Conservation (phyloP, 2,888 invertebrate genomes). For the Resseliella maxima region DNA sequence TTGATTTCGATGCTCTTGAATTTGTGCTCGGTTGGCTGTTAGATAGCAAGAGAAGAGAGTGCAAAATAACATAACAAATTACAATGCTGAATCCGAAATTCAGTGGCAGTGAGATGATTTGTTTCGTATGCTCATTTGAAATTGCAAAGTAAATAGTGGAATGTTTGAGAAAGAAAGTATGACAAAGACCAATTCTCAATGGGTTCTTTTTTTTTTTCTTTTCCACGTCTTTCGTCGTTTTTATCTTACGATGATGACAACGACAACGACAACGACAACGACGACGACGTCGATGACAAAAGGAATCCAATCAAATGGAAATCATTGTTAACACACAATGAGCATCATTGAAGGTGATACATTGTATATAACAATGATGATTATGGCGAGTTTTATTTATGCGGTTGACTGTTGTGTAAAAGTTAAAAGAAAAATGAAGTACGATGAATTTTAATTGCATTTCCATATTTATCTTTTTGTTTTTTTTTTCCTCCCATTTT, state of each 20-base stretch:
- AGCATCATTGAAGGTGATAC: neutral
- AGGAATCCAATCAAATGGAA: slow-evolving; percentile 1
- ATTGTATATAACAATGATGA: neutral
- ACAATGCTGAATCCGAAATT: neutral
- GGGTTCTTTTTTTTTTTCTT: neutral
- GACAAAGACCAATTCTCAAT: neutral
- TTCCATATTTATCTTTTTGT: neutral
- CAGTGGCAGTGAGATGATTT: neutral
- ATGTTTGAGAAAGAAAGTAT: neutral
- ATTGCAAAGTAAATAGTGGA: neutral
- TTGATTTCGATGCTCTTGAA: too few species aligned
- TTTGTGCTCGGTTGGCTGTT: too few species aligned
- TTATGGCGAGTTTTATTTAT: neutral
- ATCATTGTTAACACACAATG: slow-evolving; percentile 3
- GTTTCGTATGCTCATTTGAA: neutral
- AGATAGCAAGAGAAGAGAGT: too few species aligned
- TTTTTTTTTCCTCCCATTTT: too few species aligned
- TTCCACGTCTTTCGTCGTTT: neutral
- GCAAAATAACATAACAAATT: neutral
- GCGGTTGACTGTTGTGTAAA: neutral
- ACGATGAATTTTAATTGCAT: slow-evolving; percentile 19
- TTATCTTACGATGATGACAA: neutral
- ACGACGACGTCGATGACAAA: neutral
- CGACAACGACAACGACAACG: too few species aligned
- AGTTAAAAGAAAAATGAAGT: neutral